A percentile compares a stretch with the other conserved stretches of the same genome.
Conservation (phyloP, 2,888 invertebrate genomes). For the Dorcus hopei region DNA sequence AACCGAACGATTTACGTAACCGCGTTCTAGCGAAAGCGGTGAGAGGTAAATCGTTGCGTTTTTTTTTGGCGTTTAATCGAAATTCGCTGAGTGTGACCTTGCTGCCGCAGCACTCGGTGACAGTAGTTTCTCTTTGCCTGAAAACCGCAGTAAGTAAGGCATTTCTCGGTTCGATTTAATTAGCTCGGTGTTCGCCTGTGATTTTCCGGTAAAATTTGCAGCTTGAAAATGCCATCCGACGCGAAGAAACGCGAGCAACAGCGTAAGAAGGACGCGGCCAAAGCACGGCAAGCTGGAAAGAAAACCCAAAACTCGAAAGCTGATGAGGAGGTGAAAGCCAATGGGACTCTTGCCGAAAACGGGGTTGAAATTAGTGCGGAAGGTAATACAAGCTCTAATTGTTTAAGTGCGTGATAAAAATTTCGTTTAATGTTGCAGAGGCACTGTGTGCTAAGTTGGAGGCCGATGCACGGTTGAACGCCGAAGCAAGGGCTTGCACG, state of each 20-base stretch:
- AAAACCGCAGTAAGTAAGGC: too few species aligned
- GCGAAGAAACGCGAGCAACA: constrained; percentile 97
- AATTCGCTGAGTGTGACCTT: not conserved
- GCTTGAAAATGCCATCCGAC: constrained; percentile 87
- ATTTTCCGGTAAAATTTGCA: not conserved
- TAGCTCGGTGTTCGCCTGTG: too few species aligned
- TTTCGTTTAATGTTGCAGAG: constrained; percentile 55
- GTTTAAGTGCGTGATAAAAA: not conserved
- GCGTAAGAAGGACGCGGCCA: constrained; percentile 94
- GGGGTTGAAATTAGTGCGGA: constrained; percentile 67
- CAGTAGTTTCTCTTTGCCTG: too few species aligned
- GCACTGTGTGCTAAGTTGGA: constrained; percentile 83
- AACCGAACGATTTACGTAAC: not conserved
- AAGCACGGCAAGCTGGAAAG: constrained; percentile 59
- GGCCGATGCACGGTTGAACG: constrained; percentile 86
- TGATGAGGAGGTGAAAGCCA: constrained; percentile 30
- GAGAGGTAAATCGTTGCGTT: too few species aligned
- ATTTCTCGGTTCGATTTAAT: too few species aligned
- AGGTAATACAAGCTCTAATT: constrained; percentile 51
- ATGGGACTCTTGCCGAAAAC: constrained; percentile 47
- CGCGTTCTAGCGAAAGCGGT: not conserved
- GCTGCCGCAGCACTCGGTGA: not conserved
- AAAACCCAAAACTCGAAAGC: constrained; percentile 48
- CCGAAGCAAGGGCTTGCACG: constrained; percentile 90
- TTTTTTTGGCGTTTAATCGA: too few species aligned